Percentiles rank a stretch among this genome's conserved stretches.
Conservation (phyloP, 2,113 vertebrate species). For the Zosterops hypoxanthus region DNA sequence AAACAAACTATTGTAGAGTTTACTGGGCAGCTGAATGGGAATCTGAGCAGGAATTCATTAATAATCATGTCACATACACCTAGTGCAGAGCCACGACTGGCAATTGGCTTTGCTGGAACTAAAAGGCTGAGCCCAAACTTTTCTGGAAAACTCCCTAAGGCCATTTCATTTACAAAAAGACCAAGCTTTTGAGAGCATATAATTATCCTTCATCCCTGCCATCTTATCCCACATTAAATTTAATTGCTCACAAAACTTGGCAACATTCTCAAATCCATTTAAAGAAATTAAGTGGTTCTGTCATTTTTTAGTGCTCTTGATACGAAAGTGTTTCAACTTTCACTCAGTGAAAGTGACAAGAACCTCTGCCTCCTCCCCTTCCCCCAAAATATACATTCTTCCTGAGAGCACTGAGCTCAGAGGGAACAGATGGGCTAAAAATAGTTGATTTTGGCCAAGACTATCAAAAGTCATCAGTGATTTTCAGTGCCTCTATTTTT, state of each 20-base stretch:
- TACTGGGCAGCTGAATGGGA: not conserved
- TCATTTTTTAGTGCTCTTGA: constrained; percentile 52
- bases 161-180: constrained; percentile 66
- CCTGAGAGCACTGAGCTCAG: constrained; percentile 39
- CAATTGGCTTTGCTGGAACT: not conserved
- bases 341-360: not conserved
- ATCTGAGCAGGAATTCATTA: not conserved
- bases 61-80: not conserved
- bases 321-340: constrained; percentile 56
- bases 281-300: constrained; percentile 68
- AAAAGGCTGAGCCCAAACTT: constrained; percentile 41
- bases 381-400: constrained; percentile 39
- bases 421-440: constrained; percentile 50
- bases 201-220: constrained; percentile 58
- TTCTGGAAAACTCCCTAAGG: constrained; percentile 63
- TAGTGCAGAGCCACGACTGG: not conserved
- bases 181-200: constrained; percentile 53
- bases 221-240: constrained; percentile 59
- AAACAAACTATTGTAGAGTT: not conserved
- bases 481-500: constrained; percentile 64
- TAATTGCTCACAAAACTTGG: constrained; percentile 64
- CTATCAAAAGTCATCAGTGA: constrained; percentile 28
- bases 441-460: constrained; percentile 59
- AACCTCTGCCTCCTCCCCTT: constrained; percentile 24
- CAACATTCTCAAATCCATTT: constrained; percentile 48